Evolutionary conservation across 2,888 invertebrate genomes (phyloP).

Genomic region (Pristionchus arcanus): DNA sequence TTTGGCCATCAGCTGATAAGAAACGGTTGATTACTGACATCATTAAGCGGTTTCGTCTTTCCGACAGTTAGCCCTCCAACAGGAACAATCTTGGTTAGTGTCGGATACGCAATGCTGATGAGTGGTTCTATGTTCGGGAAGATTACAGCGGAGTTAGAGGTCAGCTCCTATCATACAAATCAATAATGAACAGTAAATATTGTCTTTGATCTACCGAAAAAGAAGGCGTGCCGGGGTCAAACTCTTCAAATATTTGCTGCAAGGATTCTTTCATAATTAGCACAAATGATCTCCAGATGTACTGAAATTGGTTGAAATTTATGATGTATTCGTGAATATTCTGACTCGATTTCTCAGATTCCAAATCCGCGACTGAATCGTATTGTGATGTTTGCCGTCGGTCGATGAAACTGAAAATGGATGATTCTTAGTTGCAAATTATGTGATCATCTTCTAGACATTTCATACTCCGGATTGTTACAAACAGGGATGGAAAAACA

Average conservation of each 20-base stretch:
- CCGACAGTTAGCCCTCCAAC: conserved; percentile 42
- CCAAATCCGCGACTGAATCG: background rate
- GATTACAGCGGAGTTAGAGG: background rate
- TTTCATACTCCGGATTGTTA: too few species aligned
- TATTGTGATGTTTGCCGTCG: background rate
- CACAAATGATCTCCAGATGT: background rate
- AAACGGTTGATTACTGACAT: background rate
- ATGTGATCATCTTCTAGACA: too few species aligned
- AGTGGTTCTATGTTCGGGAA: conserved; percentile 27
- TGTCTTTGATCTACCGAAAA: background rate
- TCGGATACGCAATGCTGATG: background rate
- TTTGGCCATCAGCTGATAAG: background rate
- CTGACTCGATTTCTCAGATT: background rate
- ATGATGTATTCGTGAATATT: background rate
- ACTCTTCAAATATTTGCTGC: conserved; percentile 8
- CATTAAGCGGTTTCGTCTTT: background rate
- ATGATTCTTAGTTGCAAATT: too few species aligned
- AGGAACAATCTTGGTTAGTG: background rate
- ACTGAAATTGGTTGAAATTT: background rate
- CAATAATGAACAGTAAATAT: background rate
- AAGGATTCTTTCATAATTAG: background rate
- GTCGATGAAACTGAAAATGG: background rate
- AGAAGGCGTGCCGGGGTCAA: background rate
- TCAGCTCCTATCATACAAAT: background rate
- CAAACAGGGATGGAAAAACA: too few species aligned